Percentiles rank a stretch among this genome's conserved stretches.
Evolutionary conservation across 1,140 invertebrate species (phyloP).

Genomic region (Kradibia gibbosae): DNA sequence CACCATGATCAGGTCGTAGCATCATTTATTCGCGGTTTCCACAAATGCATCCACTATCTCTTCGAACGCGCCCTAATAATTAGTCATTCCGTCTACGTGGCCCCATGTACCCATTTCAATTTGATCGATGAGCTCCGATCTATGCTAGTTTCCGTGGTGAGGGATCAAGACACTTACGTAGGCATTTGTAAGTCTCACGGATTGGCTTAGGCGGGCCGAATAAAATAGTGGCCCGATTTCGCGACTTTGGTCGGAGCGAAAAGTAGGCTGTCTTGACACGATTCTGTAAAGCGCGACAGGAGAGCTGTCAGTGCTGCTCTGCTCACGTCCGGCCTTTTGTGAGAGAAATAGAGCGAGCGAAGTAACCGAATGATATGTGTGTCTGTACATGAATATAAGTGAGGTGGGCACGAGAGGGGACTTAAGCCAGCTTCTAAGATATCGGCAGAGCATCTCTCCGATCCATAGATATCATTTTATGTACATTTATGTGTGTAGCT

Average conservation of each 20-base stretch:
- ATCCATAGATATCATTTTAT: too few relatives aligned
- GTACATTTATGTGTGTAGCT: too few relatives aligned
- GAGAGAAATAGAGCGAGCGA: background rate
- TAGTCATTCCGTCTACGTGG: background rate
- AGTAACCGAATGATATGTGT: background rate
- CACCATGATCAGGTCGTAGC: background rate
- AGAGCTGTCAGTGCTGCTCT: too few relatives aligned
- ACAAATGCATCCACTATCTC: background rate
- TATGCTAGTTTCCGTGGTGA: too few relatives aligned
- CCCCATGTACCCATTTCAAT: too few relatives aligned
- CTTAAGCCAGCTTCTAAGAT: background rate
- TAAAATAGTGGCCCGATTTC: background rate
- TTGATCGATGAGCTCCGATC: too few relatives aligned
- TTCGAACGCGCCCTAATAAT: background rate
- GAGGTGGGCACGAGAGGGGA: background rate
- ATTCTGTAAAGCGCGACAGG: background rate
- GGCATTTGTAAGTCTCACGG: background rate
- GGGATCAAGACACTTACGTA: background rate
- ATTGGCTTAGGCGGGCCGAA: background rate
- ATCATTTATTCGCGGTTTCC: background rate
- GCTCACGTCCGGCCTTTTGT: background rate
- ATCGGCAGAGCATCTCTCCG: too few relatives aligned
- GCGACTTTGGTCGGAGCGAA: background rate
- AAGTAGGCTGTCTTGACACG: too few relatives aligned
- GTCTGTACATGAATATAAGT: background rate